Base-by-base conservation (phyloP, 2,888 invertebrate genomes). In the Tridacna gigas region DNA sequence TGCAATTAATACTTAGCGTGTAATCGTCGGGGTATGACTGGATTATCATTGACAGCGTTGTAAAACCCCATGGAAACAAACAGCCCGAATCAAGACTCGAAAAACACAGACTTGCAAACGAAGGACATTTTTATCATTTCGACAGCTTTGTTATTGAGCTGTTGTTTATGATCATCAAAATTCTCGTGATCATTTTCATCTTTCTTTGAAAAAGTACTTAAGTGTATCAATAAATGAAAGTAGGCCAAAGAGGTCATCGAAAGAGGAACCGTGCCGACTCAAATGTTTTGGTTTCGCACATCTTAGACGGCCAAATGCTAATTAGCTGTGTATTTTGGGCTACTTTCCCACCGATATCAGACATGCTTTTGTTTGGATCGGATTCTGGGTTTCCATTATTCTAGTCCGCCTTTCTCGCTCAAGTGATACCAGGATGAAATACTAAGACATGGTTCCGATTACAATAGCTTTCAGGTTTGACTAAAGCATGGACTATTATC, bases 261-360 rank as follows among this genome's bases (percentile, higher is more conserved):
- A 45, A 26, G 45, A 37, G 0, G 37, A 45, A 2, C 28, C 9
- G 56, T 56, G 9, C 15, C 45, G n/a, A 15, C 48, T 71, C 51
- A 12, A 71, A 20, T 71, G 9, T 25, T 11, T 51, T 51, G 71
- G 47, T 71, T 18, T 71, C 51, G 13, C 48, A 51, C 22, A 25
- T 71, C 71, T 71, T n/a, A 26, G 48, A 51, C 47, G 71, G 51
- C 71, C 71, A 47, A 71, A 71, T 71, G 71, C 71, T 71, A 71
- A 71, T 71, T 71, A 51, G 71, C 71, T 51, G n/a, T 47, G 20
- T 25, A 22, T 7, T 22, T 20, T 51, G 45, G 47, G 25, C 22
- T 71, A 51, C 26, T 25, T 71, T 71, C 71, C 71, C 71, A 71
- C 71, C 47, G 26, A 51, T 71, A 71, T 71, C 71, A 71, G 22